Evolutionary conservation across 2,113 vertebrate species (phyloP).

Genomic region (Cepphus grylle): DNA sequence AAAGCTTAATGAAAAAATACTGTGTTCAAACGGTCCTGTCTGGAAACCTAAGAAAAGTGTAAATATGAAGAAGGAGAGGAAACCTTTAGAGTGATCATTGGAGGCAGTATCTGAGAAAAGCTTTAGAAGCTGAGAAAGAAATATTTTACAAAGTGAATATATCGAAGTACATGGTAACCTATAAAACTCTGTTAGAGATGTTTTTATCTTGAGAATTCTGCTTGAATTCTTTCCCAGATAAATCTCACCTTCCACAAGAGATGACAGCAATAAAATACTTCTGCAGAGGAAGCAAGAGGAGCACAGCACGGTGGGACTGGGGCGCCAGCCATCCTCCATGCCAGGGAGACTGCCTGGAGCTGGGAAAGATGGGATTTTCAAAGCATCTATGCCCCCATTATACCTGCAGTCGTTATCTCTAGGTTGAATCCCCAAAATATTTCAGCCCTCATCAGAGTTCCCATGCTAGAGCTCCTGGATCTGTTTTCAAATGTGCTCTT

Average conservation of each 20-base stretch:
- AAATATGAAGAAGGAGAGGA: constrained; percentile 14
- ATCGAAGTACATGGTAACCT: neutral
- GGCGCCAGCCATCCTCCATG: accelerated
- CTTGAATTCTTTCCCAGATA: neutral
- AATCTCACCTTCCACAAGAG: neutral
- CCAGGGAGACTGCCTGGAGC: neutral
- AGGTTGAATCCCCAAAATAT: neutral
- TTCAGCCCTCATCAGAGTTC: neutral
- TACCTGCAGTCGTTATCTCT: neutral
- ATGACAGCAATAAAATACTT: neutral
- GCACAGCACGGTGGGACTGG: accelerated
- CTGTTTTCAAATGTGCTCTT: neutral
- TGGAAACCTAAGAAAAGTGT: neutral
- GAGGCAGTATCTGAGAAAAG: neutral
- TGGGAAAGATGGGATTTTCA: neutral
- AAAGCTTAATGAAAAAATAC: constrained; percentile 28
- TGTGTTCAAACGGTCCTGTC: neutral
- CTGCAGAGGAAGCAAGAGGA: neutral
- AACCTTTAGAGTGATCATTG: neutral
- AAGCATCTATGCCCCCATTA: neutral
- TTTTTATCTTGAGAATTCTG: neutral
- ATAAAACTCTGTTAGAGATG: neutral
- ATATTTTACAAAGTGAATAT: neutral
- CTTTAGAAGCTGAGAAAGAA: neutral
- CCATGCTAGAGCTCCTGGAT: neutral